Base-by-base conservation (phyloP, 2,888 invertebrate species). In the Tetranychus truncatus region DNA sequence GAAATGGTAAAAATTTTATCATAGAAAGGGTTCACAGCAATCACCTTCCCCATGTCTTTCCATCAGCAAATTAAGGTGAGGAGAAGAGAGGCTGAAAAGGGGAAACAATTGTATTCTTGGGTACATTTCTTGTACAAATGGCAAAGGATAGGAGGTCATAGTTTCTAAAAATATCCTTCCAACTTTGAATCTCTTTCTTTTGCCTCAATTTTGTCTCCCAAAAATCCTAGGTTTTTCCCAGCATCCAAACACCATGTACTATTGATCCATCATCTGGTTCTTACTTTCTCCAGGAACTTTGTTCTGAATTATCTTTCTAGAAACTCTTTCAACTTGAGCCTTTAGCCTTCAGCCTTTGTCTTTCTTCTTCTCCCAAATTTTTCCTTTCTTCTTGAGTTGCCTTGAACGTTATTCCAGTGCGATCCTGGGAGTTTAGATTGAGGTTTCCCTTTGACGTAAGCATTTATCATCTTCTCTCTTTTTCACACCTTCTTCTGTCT, bases 401-500 rank as follows among this genome's bases (percentile, higher is more conserved):
- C 66, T 34, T 34, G 34, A 55, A 55, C 55, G 15, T 15, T 55
- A 15, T 9, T 15, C 55, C 9, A 55, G 11, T 55, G 55, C 9
- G 55, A 55, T 55, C 55, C 55, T 55, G 55, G 55, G 55, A 55
- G 55, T 69, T 69, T 69, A 24, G 69, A 69, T 69, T 24, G 69
- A 69, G 69, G 69, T 69, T 69, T 69, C 34, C 69, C 69, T 24
- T 69, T 69, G 69, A 69, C 69, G 69, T 69, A 18, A 69, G 69
- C 20, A 24, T 18, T 20, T 20, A 5, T 69, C 21, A 20, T 11
- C 34, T 11, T 18, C 69, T 20, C 69, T 69, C 21, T 9, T 11
- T 69, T 21, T 21, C 21, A 7, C 55, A 15, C 7, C 69, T 21
- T 21, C 4, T 21, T 21, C 69, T 69, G 11, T 3, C 20, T 21